Evolutionary conservation across 2,113 vertebrate species (phyloP).

Genomic region (Cranoglanis bouderius): DNA sequence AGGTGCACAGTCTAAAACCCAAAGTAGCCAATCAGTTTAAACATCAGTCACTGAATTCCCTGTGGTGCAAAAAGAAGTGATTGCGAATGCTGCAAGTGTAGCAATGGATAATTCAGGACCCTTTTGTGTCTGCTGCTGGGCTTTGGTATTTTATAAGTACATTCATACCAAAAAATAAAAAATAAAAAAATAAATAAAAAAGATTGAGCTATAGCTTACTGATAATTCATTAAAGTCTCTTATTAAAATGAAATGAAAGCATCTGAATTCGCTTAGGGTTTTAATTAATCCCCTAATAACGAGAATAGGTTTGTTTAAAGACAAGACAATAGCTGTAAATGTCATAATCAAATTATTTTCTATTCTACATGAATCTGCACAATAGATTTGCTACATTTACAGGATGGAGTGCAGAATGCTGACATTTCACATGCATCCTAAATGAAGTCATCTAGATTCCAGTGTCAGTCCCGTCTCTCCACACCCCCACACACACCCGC

Average conservation of each 20-base stretch:
- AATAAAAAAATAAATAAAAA: too few species aligned
- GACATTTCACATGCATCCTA: slow-evolving; percentile 60
- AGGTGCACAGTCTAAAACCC: slow-evolving; percentile 75
- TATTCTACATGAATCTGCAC: slow-evolving; percentile 2
- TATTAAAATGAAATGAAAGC: slow-evolving; percentile 20
- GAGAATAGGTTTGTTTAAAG: background rate
- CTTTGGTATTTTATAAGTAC: slow-evolving; percentile 26
- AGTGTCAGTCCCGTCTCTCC: slow-evolving; percentile 48
- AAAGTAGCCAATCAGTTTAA: slow-evolving; percentile 81
- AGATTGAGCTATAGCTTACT: background rate
- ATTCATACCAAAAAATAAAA: slow-evolving; percentile 1
- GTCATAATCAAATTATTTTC: background rate
- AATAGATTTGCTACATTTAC: slow-evolving; percentile 20
- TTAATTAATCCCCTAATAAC: slow-evolving; percentile 26
- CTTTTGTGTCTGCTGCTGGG: slow-evolving; percentile 15
- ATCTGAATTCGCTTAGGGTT: slow-evolving; percentile 17
- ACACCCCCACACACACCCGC: slow-evolving; percentile 30
- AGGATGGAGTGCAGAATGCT: slow-evolving; percentile 19
- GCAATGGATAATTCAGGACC: slow-evolving; percentile 48
- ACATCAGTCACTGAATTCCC: slow-evolving; percentile 64
- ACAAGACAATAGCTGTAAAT: background rate
- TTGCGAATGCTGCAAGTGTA: slow-evolving; percentile 17
- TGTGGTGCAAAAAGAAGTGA: slow-evolving; percentile 34
- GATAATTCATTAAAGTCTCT: slow-evolving; percentile 10
- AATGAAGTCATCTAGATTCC: slow-evolving; percentile 63